Percentiles rank a stretch among this genome's conserved stretches.
Evolutionary conservation across 2,797 vertebrate genomes (phyloP).

Genomic region (Setipinna tenuifilis): DNA sequence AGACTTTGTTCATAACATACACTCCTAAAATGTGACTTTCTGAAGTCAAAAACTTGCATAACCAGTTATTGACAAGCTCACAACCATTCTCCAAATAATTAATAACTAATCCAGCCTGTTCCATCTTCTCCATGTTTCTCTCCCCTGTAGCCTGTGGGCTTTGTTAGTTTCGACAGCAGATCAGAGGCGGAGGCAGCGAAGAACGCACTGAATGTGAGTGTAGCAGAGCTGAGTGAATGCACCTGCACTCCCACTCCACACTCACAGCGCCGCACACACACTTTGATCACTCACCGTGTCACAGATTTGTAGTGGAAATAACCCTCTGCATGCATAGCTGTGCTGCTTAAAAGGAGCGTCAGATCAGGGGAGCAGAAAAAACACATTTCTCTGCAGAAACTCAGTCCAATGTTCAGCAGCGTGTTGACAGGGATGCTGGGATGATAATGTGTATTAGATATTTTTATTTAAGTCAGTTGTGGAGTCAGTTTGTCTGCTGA

Average conservation of each 20-base stretch:
- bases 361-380: slow-evolving; percentile 19
- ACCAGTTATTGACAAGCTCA: background rate
- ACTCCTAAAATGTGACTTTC: background rate
- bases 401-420: background rate
- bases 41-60: background rate
- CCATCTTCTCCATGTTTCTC: slow-evolving; percentile 40
- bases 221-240: slow-evolving; percentile 39
- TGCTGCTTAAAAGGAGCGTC: slow-evolving; percentile 10
- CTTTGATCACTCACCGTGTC: slow-evolving; percentile 18
- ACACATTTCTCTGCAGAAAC: background rate
- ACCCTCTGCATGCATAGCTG: background rate
- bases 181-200: slow-evolving; percentile 94
- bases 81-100: background rate
- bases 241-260: slow-evolving; percentile 26
- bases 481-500: background rate
- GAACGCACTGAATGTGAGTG: slow-evolving; percentile 94
- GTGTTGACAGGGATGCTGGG: slow-evolving; percentile 7
- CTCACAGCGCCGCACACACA: background rate
- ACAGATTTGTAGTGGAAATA: slow-evolving; percentile 25
- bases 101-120: slow-evolving; percentile 49
- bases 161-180: slow-evolving; percentile 96
- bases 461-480: slow-evolving; percentile 44
- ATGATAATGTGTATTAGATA: slow-evolving; percentile 53
- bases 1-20: background rate
- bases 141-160: slow-evolving; percentile 86